Evolutionary conservation across 2,888 invertebrate species (phyloP).

Genomic region (Autographa pulchrina): DNA sequence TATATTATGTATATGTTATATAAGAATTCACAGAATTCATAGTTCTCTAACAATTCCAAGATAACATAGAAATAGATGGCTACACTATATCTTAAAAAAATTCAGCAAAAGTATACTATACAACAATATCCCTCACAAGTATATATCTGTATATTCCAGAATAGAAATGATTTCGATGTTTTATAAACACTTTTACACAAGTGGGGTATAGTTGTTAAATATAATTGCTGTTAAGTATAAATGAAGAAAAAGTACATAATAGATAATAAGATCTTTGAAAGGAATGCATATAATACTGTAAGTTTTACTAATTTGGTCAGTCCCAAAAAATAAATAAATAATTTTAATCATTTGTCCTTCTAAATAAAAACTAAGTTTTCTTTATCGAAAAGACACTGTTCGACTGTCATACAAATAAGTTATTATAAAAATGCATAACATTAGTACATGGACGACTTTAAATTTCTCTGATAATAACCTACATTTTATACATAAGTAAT

Average conservation of each 20-base stretch:
- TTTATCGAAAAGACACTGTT: too few relatives aligned
- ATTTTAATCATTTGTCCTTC: background rate
- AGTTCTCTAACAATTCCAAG: background rate
- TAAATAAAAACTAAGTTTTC: too few relatives aligned
- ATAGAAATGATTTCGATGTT: background rate
- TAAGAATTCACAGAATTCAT: background rate
- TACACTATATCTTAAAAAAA: background rate
- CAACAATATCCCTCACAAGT: background rate
- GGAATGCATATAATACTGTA: background rate
- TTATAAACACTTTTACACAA: background rate
- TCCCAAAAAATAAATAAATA: too few relatives aligned
- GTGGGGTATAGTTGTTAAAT: background rate
- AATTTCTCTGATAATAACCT: too few relatives aligned
- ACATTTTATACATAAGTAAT: too few relatives aligned
- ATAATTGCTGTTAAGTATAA: background rate
- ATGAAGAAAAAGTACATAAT: background rate
- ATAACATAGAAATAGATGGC: background rate
- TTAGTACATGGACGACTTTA: too few relatives aligned
- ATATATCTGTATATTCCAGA: background rate
- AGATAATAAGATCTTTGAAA: background rate
- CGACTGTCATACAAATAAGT: too few relatives aligned
- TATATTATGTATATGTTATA: background rate
- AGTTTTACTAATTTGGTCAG: background rate
- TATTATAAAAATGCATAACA: too few relatives aligned
- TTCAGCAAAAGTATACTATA: background rate